Base-by-base conservation (phyloP, 1,140 invertebrate species). In the Dinoponera quadriceps region DNA sequence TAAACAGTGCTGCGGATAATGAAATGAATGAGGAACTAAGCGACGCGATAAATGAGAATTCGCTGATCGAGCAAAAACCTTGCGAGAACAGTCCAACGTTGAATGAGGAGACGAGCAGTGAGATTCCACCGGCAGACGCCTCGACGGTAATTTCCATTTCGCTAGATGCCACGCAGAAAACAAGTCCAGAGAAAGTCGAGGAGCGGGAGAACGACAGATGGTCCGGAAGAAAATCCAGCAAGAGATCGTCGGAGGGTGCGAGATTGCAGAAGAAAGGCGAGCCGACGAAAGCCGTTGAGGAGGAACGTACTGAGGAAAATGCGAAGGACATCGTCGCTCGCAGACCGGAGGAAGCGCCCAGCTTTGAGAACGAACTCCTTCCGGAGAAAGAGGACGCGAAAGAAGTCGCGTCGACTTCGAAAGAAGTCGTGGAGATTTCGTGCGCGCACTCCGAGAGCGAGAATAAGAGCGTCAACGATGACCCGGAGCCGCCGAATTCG, bases 261-360 rank as follows among this genome's bases (percentile, higher is more conserved):
- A 81, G 27, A 20, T 89, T 85, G 1, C 80, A 85, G 0, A 90
- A 82, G 51, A 91, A 90, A 62, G 90, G 85, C 51, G 92, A 92
- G 48, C 81, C 82, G 0, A 13, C 85, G 2, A 82, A 90, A 11
- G 59, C 59, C 4, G 72, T 80, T 0, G 82, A 85, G 20, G 82
- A 85, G 20, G 25, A 72, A 22, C 2, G 3, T 22, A 3, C 44
- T 9, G 81, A 90, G 1, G 84, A 89, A 55, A 44, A 84, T 60
- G 7, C 33, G 4, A 88, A 92, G 0, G 85, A 93, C 65, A 90
- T 91, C 9, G 89, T 90, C 82, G 88, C 90, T 11, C 75, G 90
- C 5, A 83, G 66, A 25, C 38, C 90, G 62, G 89, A 77, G 33
- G 22, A 78, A 85, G 60, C 66, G 38, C 65, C 29, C 54, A 66